Conservation (phyloP, 1,140 invertebrate genomes). For the Pseudomyrmex dendroicus region DNA sequence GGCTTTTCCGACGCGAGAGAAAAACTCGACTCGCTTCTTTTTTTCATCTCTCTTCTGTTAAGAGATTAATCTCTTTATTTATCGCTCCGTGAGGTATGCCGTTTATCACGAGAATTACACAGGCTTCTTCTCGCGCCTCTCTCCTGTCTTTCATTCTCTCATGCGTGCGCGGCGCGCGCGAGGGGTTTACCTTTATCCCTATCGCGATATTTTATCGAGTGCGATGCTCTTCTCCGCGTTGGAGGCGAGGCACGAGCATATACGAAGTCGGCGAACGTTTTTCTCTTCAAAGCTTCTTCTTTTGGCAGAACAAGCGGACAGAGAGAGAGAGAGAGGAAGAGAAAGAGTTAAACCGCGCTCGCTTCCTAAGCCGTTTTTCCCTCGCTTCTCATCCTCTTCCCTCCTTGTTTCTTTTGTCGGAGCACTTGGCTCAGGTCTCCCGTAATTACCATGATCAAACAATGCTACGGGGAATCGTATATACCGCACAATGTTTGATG, state of each 20-base stretch:
- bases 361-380: conserved; percentile 13
- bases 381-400: conserved; percentile 4
- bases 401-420: conserved; percentile 52
- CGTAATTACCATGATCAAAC: conserved; percentile 82
- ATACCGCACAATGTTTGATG: conserved; percentile 14
- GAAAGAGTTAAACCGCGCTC: not conserved
- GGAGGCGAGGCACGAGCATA: conserved; percentile 21
- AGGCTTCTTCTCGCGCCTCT: not conserved
- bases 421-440: conserved; percentile 61
- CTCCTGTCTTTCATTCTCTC: not conserved
- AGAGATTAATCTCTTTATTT: conserved; percentile 19
- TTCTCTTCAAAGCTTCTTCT: conserved; percentile 8
- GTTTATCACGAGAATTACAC: conserved; percentile 29
- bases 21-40: not conserved
- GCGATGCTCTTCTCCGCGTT: not conserved
- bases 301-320: not conserved
- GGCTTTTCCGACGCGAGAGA: not conserved
- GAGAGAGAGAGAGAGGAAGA: not conserved
- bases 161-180: conserved; percentile 14
- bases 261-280: conserved; percentile 29
- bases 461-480: conserved; percentile 71
- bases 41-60: not conserved
- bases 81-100: not conserved
- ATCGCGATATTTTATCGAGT: conserved; percentile 68
- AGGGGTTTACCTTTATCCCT: conserved; percentile 20